Evolutionary conservation across 64 coral and sea anemone genomes (phyloP), one percentile per base, ranked within the genome.

Genomic region (Pocillopora verrucosa): DNA sequence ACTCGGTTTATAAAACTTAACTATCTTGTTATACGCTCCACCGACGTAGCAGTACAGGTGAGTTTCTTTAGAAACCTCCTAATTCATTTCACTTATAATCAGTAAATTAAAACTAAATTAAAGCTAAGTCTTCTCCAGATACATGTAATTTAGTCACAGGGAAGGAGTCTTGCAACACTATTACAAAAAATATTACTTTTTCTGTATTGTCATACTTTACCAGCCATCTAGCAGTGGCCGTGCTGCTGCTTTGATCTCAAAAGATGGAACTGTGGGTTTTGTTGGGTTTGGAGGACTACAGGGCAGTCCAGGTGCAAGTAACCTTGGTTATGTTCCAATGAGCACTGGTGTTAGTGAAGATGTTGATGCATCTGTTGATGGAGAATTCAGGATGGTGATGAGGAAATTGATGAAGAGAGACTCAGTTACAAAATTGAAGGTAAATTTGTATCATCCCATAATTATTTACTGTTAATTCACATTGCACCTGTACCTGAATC

Each of bases 151-250:
- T 51, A 51, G 41, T 51, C 3, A 51, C 41, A 51, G 41, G 41
- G 3, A 51, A 4, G 41, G 41, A 51, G 41, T 51, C 3, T 51
- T 7, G 41, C 41, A 51, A 51, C 3, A 51, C 41, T 51, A 3
- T 51, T 51, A 7, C 7, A 51, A 4, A 51, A 51, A 0, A 51
- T 51, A 51, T 51, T 51, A 51, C 7, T 51, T 51, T 51, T 51
- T 4, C 41, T 7, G 3, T 7, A 51, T 51, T 51, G 1, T 51
- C 41, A 51, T 51, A 51, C 41, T 51, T 51, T 51, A 69, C 41
- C 75, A 99, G 97, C 97, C 97, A 36, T 99, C 97, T 9, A 99
- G 97, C 87, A 99, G 97, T 99, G 97, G 97, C 6, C 84, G 94
- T 26, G 97, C 97, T 16, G 97, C 94, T 56, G 91, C 94, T 0